Evolutionary conservation across 2,797 vertebrate genomes (phyloP).

Genomic region (Anableps anableps): DNA sequence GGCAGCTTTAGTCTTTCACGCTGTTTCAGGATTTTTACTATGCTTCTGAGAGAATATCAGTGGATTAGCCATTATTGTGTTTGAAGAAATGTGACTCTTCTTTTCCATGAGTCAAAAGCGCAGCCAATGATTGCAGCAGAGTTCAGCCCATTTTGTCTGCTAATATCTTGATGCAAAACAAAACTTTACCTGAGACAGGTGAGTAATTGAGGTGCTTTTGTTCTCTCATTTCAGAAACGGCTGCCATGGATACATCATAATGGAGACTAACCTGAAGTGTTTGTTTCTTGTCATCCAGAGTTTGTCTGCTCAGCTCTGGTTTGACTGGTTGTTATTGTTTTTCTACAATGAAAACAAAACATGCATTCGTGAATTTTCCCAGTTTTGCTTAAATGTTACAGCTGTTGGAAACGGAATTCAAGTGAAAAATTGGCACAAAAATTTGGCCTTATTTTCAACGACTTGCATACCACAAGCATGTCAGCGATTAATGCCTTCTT

Average conservation of each 20-base stretch:
- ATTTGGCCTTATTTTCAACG: constrained; percentile 15
- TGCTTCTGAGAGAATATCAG: not conserved
- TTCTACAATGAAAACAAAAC: constrained; percentile 8
- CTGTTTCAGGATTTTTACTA: too few species aligned
- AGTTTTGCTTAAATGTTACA: constrained; percentile 3
- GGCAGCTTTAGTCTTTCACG: not conserved
- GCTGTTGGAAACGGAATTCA: not conserved
- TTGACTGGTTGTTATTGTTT: constrained; percentile 2
- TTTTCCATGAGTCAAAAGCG: not conserved
- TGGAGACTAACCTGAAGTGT: constrained; percentile 28
- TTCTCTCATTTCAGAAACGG: constrained; percentile 69
- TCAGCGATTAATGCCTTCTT: constrained; percentile 49
- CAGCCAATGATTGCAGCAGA: not conserved
- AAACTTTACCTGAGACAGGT: not conserved
- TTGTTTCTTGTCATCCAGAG: not conserved
- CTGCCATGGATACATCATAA: constrained; percentile 82
- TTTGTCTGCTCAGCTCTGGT: constrained; percentile 26
- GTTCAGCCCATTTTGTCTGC: not conserved
- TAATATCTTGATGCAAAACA: not conserved
- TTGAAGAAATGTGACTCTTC: not conserved
- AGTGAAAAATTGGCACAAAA: constrained; percentile 2
- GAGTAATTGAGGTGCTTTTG: not conserved
- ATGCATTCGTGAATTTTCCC: not conserved
- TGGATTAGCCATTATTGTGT: not conserved
- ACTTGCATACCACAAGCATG: not conserved